Percentiles rank a stretch among this genome's conserved stretches.
Evolutionary conservation across 2,113 vertebrate species (phyloP).

Genomic region (Chaetodon trifascialis): DNA sequence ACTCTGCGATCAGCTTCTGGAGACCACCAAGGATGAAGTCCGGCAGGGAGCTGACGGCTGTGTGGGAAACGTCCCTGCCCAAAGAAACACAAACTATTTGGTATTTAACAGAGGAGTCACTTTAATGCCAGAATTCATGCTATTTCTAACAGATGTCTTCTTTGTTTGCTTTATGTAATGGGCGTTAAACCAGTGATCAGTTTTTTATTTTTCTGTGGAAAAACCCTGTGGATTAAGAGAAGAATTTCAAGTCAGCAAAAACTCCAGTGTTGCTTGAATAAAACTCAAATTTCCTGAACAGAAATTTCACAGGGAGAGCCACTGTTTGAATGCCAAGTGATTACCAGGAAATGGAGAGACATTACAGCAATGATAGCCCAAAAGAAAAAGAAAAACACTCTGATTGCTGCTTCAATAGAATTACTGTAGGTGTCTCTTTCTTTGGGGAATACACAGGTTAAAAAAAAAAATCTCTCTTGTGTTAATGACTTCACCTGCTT

Average conservation of each 20-base stretch:
- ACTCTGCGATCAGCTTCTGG: constrained; percentile 88
- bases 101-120: neutral
- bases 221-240: too few species aligned
- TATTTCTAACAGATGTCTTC: neutral
- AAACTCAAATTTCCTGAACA: constrained; percentile 6
- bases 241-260: neutral
- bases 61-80: constrained; percentile 93
- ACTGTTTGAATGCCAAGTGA: constrained; percentile 36
- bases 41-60: constrained; percentile 89
- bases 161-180: neutral
- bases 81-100: constrained; percentile 6
- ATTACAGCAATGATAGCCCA: constrained; percentile 6
- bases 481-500: neutral
- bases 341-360: neutral
- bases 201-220: too few species aligned
- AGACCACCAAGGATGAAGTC: constrained; percentile 88
- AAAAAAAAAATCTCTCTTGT: neutral
- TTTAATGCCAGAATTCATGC: neutral
- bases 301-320: neutral
- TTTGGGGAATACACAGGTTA: constrained; percentile 15
- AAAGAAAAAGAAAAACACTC: constrained; percentile 6
- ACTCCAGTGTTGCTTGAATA: neutral
- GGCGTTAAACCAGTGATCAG: too few species aligned
- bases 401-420: constrained; percentile 46
- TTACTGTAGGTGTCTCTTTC: constrained; percentile 1